Percentiles rank a stretch among this genome's conserved stretches.
Evolutionary conservation across 2,113 vertebrate genomes (phyloP).

Genomic region (Cyanistes caeruleus): DNA sequence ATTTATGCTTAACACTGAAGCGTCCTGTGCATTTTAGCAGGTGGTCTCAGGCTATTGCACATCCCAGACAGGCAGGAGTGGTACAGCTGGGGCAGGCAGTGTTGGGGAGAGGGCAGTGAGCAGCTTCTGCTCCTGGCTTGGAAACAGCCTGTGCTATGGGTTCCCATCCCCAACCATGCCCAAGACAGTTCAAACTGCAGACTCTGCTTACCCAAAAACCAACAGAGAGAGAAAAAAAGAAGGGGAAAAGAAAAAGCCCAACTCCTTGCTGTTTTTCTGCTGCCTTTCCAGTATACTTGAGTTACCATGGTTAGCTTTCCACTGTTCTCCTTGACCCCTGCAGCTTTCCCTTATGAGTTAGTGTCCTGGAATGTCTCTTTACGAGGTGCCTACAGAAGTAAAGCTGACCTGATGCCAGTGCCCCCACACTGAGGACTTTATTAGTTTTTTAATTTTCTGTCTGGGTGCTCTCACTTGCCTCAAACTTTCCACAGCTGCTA

Average conservation of each 20-base stretch:
- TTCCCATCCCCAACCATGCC: background rate
- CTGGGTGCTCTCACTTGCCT: conserved; percentile 78
- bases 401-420: conserved; percentile 79
- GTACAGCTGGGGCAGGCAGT: background rate
- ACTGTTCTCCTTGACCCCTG: conserved; percentile 73
- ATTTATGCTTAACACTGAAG: background rate
- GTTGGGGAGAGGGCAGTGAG: background rate
- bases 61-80: background rate
- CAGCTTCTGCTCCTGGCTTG: background rate
- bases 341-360: conserved; percentile 79
- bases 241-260: background rate
- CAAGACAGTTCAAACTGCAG: background rate
- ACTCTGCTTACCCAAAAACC: background rate
- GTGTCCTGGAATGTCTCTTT: conserved; percentile 85
- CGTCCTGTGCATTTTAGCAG: rapidly evolving
- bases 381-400: conserved; percentile 80
- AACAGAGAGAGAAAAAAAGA: background rate
- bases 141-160: background rate
- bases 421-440: conserved; percentile 84
- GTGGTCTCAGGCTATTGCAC: background rate
- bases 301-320: conserved; percentile 76
- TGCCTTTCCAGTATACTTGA: conserved; percentile 26
- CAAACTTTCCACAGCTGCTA: conserved; percentile 82
- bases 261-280: background rate
- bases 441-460: conserved; percentile 86